Evolutionary conservation across 1,140 invertebrate genomes (phyloP).

Genomic region (Lineus longissimus): DNA sequence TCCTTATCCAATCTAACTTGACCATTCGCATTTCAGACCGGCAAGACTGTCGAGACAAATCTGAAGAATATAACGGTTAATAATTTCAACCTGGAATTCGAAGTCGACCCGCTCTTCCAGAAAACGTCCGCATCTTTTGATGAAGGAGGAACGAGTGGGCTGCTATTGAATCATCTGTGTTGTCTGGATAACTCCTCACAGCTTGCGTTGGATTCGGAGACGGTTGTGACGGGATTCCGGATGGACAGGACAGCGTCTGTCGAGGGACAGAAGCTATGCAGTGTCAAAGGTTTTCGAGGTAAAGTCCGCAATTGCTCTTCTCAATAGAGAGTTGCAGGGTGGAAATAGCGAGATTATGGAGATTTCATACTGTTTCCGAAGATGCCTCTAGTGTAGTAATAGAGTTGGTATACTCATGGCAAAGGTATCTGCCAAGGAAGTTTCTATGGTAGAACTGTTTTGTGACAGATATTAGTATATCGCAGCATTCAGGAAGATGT

Average conservation of each 20-base stretch:
- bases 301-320: neutral
- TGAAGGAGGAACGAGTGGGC: conserved; percentile 52
- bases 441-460: too few species aligned
- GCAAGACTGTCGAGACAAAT: conserved; percentile 51
- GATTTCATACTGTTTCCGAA: too few species aligned
- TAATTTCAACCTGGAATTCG: conserved; percentile 53
- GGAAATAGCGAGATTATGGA: too few species aligned
- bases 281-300: neutral
- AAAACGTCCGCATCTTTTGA: conserved; percentile 55
- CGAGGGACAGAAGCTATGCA: neutral
- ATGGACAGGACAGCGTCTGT: neutral
- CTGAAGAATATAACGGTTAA: conserved; percentile 51
- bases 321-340: too few species aligned
- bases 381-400: too few species aligned
- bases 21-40: conserved; percentile 21
- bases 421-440: too few species aligned
- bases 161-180: conserved; percentile 51
- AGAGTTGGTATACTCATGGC: too few species aligned
- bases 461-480: too few species aligned
- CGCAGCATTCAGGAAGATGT: too few species aligned
- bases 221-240: conserved; percentile 23
- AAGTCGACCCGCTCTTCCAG: conserved; percentile 56
- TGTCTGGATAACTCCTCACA: conserved; percentile 45
- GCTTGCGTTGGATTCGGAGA: conserved; percentile 43
- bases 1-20: too few species aligned